phyloP scores from a whole-genome alignment of 2,888 invertebrate species.

The Epirrita christyi region DNA sequence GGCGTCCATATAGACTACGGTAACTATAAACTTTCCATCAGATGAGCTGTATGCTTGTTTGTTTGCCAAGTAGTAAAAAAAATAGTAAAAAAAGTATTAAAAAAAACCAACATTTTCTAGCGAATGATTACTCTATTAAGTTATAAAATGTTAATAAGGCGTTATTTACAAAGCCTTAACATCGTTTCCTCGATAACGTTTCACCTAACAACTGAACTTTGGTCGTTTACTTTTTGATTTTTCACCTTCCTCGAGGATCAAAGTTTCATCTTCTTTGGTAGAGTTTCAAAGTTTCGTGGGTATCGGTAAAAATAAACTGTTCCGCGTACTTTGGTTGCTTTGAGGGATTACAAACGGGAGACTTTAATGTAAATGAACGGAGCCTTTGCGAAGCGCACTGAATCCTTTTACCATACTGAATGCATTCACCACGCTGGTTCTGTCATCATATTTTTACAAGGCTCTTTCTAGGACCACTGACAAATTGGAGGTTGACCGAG shows the following conservation, averaged over 20 bases:
- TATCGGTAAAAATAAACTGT: slow-evolving; percentile 2
- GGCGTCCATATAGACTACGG: too few relatives aligned
- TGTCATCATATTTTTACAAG: too few relatives aligned
- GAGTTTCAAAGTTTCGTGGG: slow-evolving; percentile 5
- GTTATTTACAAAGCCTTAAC: slow-evolving; percentile 26
- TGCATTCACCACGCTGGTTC: too few relatives aligned
- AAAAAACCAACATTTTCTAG: not conserved
- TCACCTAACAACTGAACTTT: slow-evolving; percentile 47
- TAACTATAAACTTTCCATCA: too few relatives aligned
- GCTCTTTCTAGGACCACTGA: too few relatives aligned
- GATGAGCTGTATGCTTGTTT: too few relatives aligned
- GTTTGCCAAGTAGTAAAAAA: too few relatives aligned
- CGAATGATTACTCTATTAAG: slow-evolving; percentile 17
- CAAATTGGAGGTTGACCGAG: too few relatives aligned
- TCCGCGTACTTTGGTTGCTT: not conserved
- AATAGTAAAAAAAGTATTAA: too few relatives aligned
- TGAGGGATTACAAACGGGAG: slow-evolving; percentile 1
- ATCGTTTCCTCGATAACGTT: slow-evolving; percentile 28
- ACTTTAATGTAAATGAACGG: not conserved
- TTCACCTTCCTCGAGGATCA: slow-evolving; percentile 46
- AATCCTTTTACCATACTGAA: too few relatives aligned
- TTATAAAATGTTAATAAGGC: slow-evolving; percentile 26
- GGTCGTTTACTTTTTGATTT: slow-evolving; percentile 51
- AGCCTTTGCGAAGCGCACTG: too few relatives aligned
- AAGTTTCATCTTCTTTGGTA: slow-evolving; percentile 37